Evolutionary conservation across 2,797 vertebrate species (phyloP).

Genomic region (Mustela erminea): DNA sequence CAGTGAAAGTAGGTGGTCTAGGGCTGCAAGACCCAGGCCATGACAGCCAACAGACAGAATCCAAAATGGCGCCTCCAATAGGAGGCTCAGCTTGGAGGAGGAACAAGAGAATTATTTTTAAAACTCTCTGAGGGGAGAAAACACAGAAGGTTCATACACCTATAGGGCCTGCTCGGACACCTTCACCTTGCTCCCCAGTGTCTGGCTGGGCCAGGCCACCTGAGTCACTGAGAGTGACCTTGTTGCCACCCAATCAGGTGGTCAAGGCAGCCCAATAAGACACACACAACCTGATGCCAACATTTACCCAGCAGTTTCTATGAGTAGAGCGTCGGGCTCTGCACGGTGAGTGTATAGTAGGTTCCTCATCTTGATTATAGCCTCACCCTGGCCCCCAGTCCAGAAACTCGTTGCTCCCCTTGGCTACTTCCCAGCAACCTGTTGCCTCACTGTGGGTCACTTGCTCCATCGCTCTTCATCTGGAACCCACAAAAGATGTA

Average conservation of each 20-base stretch:
- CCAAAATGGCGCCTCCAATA: neutral
- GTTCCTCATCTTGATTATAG: too few relatives aligned
- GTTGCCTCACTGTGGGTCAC: neutral
- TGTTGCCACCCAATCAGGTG: neutral
- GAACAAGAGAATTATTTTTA: neutral
- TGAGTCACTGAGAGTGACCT: neutral
- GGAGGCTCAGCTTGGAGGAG: neutral
- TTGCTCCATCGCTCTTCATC: neutral
- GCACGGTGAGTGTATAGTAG: neutral
- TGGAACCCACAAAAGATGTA: neutral
- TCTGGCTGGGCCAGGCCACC: neutral
- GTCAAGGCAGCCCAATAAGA: neutral
- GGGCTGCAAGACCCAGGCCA: neutral
- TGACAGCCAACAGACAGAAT: neutral
- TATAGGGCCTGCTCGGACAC: neutral
- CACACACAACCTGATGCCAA: neutral
- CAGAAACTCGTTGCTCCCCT: neutral
- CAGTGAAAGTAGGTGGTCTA: neutral
- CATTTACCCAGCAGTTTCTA: neutral
- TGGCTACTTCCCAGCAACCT: neutral
- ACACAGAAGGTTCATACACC: neutral
- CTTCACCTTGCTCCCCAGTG: neutral
- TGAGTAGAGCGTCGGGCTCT: fast-evolving
- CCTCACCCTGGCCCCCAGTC: neutral
- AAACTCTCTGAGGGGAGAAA: neutral